Base-by-base conservation (phyloP, 2,888 invertebrate species). In the Caenorhabditis imperialis region DNA sequence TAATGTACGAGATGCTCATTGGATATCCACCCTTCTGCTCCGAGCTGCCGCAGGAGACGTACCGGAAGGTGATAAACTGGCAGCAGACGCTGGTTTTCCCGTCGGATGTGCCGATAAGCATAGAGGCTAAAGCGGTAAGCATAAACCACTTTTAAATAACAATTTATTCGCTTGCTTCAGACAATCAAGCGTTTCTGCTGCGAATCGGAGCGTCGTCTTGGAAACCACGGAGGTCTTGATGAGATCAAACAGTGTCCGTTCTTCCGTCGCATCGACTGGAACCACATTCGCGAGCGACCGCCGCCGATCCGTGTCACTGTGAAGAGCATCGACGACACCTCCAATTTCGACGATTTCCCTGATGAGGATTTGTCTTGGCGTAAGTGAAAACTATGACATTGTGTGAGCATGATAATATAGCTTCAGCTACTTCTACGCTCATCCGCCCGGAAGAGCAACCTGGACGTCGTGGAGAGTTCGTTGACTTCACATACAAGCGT, bases 1-100 rank as follows among this genome's bases (percentile, higher is more conserved):
- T 99, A 86, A 99, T 99, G 99, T 99, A 98, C 90, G 99, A 99
- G 91, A 99, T 99, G 99, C 91, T 99, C 83, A 99, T 99, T 90
- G 98, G 99, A 22, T 99, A 98, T 90, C 99, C 99, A 77, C 99
- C 99, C 60, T 99, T 99, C 90, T 99, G 99, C 90, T 98, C 98
- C 65, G 98, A 99, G 90, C 97, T 94, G 84, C 95, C 96, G 3
- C 96, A 96, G 89, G 96, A 96, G 90, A 96, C 96, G 20, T 96
- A 96, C 90, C 92, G 92, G 63, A 96, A 96, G 90, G 98, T 99
- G 84, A 97, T 99, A 96, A 97, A 97, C 88, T 99, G 99, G 99
- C 92, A 96, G 81, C 97, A 99, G 89, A 98, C 98, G 1, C 91
- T 99, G 70, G 93, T 95, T 62, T 99, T 99, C 90, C 99, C 99